Base-by-base conservation (phyloP, 2,888 invertebrate genomes). In the Caenorhabditis sp. region DNA sequence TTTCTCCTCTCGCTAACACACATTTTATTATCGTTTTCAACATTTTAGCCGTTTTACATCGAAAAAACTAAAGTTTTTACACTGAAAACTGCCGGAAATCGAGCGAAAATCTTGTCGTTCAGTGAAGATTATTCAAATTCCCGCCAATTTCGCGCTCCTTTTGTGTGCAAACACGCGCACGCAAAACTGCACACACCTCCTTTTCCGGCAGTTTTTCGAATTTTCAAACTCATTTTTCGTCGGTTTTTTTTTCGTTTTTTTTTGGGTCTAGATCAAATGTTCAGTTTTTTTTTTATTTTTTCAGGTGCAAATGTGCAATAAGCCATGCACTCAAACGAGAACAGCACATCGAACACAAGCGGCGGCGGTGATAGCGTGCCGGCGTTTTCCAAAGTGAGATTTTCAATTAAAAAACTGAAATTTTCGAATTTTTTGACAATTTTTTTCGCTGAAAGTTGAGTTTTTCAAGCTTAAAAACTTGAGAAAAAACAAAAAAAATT, bases 291-390 rank as follows among this genome's bases (percentile, higher is more conserved):
- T 19, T 24, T 7, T 10, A 1, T 28, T 28, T 64, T 63, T 82
- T 41, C 76, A 63, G 73, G 66, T 77, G 75, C 82, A 82, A 70
- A 82, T 82, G 82, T 66, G 28, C 54, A 77, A 56, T 10, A 38
- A 38, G 38, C 59, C 66, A 69, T 82, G 77, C 68, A 79, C 73
- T 79, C 82, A 68, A 82, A 68, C 73, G 79, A 74, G 22, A 75
- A 70, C 64, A 82, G 66, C 68, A 82, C 77, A 68, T 74, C 82
- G 58, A 82, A 77, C 68, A 35, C 31, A 8, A 73, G 63, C 73
- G 69, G 73, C 64, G 41, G 47, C 69, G 19, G 69, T 38, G 38
- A 38, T 38, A 6, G 69, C 28, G 35, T 63, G n/a, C 74, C 77
- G 22, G 61, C 35, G n/a, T 68, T 47, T 22, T 49, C 28, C 8